Conservation (phyloP, 2,888 invertebrate genomes). For the Beris chalybata region DNA sequence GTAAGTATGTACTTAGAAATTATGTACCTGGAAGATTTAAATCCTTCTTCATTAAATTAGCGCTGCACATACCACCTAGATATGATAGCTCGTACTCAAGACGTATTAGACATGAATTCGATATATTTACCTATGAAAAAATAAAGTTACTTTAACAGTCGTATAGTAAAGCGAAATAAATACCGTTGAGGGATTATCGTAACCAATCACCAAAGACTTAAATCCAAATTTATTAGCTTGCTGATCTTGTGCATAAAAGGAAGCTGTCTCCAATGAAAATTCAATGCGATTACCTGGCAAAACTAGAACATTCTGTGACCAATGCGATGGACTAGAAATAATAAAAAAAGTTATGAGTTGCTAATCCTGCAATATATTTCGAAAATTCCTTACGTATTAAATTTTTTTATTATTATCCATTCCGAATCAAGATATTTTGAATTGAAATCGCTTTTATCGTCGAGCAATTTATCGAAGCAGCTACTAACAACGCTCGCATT, state of each 20-base stretch:
- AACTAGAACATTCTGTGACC: slow-evolving; percentile 85
- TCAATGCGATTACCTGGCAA: slow-evolving; percentile 93
- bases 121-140: slow-evolving; percentile 49
- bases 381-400: slow-evolving; percentile 58
- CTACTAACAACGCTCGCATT: slow-evolving; percentile 47
- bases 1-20: background rate
- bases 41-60: slow-evolving; percentile 84
- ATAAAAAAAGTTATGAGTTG: background rate
- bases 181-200: slow-evolving; percentile 69
- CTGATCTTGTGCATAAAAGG: slow-evolving; percentile 91
- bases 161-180: slow-evolving; percentile 10
- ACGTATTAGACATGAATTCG: slow-evolving; percentile 58
- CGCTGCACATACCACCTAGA: slow-evolving; percentile 88
- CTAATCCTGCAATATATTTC: background rate
- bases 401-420: slow-evolving; percentile 69
- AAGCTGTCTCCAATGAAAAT: slow-evolving; percentile 94
- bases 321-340: slow-evolving; percentile 56
- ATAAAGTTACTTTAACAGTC: background rate
- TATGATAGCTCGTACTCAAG: slow-evolving; percentile 89
- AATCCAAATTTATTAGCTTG: slow-evolving; percentile 77
- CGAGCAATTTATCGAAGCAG: slow-evolving; percentile 43
- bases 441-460: slow-evolving; percentile 45
- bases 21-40: slow-evolving; percentile 64
- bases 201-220: slow-evolving; percentile 79
- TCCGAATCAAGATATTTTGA: slow-evolving; percentile 48